Percentiles rank a stretch among this genome's conserved stretches.
These are phyloP conservation scores for Piliocolobus tephrosceles DNA, from an alignment of 2,113 vertebrate species.

Conservation along the genomic window DNA sequence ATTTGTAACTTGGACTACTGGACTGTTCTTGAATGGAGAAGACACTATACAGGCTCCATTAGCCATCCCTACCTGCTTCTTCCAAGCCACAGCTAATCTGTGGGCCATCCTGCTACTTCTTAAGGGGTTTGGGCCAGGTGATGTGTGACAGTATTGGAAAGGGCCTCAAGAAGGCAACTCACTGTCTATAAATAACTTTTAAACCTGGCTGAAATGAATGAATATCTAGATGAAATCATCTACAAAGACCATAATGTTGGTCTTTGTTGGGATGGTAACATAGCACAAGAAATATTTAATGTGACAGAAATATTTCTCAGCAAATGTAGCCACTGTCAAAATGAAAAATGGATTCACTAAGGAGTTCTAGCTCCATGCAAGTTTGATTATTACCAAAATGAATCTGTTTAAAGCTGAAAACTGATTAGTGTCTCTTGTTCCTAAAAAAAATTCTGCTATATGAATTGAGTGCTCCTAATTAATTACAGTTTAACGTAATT, in stretches of 20 bases:
- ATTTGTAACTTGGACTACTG: neutral
- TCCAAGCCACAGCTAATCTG: neutral
- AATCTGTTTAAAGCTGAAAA: conserved; percentile 42
- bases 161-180: neutral
- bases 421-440: neutral
- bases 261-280: neutral
- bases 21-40: neutral
- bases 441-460: neutral
- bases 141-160: neutral
- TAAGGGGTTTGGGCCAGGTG: neutral
- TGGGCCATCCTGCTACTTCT: neutral
- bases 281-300: neutral
- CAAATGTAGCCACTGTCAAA: conserved; percentile 20
- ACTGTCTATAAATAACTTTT: neutral
- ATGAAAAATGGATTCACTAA: neutral
- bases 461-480: neutral
- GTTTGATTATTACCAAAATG: conserved; percentile 32
- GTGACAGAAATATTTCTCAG: conserved; percentile 49
- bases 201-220: neutral
- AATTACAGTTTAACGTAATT: neutral
- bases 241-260: neutral
- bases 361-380: neutral
- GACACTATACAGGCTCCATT: neutral
- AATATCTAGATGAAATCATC: neutral
- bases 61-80: neutral